Evolutionary conservation across 2,797 vertebrate species (phyloP).

Genomic region (Vireo griseus): DNA sequence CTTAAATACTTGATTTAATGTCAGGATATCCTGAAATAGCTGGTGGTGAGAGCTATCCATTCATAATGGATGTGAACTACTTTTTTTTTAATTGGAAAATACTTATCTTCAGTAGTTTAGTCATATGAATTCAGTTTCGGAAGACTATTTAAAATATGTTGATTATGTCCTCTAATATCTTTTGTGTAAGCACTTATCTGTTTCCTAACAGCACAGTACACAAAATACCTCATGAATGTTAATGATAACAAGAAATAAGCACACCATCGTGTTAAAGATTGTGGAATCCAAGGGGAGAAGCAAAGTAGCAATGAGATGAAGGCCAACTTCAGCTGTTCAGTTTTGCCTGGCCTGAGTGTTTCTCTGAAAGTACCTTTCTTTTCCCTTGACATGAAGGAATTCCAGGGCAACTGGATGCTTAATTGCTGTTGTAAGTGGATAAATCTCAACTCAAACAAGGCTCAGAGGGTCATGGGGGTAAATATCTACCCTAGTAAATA

Average conservation of each 20-base stretch:
- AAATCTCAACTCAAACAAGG: neutral
- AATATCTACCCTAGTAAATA: neutral
- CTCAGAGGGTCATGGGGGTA: neutral
- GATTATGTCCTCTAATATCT: neutral
- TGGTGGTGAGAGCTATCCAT: neutral
- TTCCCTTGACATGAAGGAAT: neutral
- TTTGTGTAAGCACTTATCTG: neutral
- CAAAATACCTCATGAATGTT: constrained; percentile 20
- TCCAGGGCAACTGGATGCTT: neutral
- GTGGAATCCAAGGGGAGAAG: neutral
- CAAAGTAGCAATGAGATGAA: neutral
- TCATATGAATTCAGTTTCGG: neutral
- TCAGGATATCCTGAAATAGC: constrained; percentile 25
- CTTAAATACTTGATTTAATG: constrained; percentile 34
- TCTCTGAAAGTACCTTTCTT: neutral
- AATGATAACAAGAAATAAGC: neutral
- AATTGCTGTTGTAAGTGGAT: neutral
- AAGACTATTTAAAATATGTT: neutral
- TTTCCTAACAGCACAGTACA: constrained; percentile 10
- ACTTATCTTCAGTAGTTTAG: neutral
- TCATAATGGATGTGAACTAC: neutral
- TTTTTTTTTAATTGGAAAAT: neutral
- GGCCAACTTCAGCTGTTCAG: neutral
- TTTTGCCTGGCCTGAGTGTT: neutral
- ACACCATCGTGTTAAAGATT: neutral